phyloP scores from a whole-genome alignment of 2,888 invertebrate species.

The Phengaris alcon region DNA sequence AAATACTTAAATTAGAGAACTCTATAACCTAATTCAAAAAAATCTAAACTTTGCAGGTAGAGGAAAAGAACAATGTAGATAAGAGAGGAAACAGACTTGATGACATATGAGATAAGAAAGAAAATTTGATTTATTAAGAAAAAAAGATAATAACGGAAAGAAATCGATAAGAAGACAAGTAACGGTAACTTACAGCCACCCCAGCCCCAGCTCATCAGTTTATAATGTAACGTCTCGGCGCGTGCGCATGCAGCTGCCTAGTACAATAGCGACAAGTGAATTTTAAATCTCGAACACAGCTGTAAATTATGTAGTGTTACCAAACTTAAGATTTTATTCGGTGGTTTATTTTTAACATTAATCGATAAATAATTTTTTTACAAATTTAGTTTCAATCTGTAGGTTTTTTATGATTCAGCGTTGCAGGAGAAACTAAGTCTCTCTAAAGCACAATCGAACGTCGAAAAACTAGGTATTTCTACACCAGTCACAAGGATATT shows the following conservation, averaged over 20 bases:
- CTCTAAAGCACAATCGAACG: too few relatives aligned
- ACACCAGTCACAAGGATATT: too few relatives aligned
- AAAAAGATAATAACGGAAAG: conserved; percentile 26
- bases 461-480: too few relatives aligned
- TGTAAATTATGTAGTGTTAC: conserved; percentile 36
- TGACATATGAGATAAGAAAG: not conserved
- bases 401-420: too few relatives aligned
- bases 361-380: not conserved
- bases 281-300: conserved; percentile 46
- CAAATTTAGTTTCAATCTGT: too few relatives aligned
- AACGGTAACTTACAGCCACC: conserved; percentile 28
- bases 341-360: not conserved
- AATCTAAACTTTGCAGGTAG: too few relatives aligned
- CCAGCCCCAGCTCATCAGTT: conserved; percentile 23
- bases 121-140: not conserved
- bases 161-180: conserved; percentile 25
- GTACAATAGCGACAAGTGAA: conserved; percentile 42
- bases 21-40: too few relatives aligned
- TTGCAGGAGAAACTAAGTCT: too few relatives aligned
- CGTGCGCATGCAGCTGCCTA: conserved; percentile 38
- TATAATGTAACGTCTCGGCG: conserved; percentile 37
- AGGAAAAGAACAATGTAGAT: too few relatives aligned
- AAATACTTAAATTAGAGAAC: too few relatives aligned
- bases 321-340: not conserved
- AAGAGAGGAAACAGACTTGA: too few relatives aligned